phyloP scores from a whole-genome alignment of 2,113 vertebrate genomes.

The Eubucco bourcierii region DNA sequence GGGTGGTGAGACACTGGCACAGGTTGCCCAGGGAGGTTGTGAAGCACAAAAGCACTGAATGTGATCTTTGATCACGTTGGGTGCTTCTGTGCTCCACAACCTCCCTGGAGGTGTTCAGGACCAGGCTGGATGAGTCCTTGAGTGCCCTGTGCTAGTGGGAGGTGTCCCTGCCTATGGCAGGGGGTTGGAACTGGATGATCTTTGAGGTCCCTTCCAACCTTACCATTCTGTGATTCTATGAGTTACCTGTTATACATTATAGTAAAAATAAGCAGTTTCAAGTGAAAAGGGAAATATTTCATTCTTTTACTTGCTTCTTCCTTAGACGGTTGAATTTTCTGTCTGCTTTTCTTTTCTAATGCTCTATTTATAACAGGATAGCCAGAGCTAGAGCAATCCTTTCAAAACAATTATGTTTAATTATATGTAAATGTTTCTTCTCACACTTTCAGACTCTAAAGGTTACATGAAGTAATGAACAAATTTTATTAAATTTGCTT shows the following conservation, averaged over 20 bases:
- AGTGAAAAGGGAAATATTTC: neutral
- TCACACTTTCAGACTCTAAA: neutral
- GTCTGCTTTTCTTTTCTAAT: neutral
- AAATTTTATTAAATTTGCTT: neutral
- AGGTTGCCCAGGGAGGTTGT: too few species aligned
- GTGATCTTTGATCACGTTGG: too few species aligned
- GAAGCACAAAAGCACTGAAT: too few species aligned
- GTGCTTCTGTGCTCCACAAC: too few species aligned
- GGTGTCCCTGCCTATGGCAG: too few species aligned
- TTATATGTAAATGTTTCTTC: neutral
- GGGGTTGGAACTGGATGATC: too few species aligned
- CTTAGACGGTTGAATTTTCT: neutral
- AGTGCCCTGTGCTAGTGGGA: too few species aligned
- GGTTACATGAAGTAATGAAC: neutral
- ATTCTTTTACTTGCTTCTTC: neutral
- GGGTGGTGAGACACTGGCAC: too few species aligned
- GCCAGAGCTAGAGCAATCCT: neutral
- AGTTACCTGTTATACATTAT: neutral
- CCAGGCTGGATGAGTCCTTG: too few species aligned
- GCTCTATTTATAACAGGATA: neutral
- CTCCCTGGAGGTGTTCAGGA: too few species aligned
- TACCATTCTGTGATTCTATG: too few species aligned
- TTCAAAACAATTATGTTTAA: neutral
- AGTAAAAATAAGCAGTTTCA: neutral
- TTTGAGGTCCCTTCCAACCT: too few species aligned